A percentile compares a stretch with the other conserved stretches of the same genome.
These are phyloP conservation scores for Andrena haemorrhoa DNA, from an alignment of 2,888 invertebrate species.

Conservation along the genomic window DNA sequence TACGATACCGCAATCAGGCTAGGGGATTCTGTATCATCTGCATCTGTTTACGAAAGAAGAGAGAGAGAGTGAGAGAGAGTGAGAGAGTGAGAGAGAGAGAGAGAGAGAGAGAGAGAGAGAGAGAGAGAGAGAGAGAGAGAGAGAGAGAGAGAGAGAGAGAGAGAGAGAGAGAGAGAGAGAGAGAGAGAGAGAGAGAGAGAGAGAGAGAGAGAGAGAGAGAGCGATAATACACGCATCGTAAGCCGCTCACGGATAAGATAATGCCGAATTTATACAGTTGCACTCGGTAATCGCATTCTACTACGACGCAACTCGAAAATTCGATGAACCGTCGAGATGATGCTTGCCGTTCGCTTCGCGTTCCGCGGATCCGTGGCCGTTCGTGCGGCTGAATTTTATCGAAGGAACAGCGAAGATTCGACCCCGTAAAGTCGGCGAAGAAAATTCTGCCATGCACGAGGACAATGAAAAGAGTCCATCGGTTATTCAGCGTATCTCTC, in stretches of 20 bases:
- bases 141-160: neutral
- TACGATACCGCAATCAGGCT: constrained; percentile 33
- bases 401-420: neutral
- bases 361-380: neutral
- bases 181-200: neutral
- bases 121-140: neutral
- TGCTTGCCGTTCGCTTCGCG: constrained; percentile 12
- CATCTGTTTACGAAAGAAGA: constrained; percentile 47
- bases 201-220: neutral
- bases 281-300: constrained; percentile 36
- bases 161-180: neutral
- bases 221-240: constrained; percentile 55
- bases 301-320: constrained; percentile 29
- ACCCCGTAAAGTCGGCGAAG: neutral
- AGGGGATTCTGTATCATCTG: constrained; percentile 45
- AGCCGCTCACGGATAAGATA: constrained; percentile 64
- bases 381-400: neutral
- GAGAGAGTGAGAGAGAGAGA: no score
- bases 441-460: neutral
- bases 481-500: no score
- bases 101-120: no score
- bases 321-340: constrained; percentile 40
- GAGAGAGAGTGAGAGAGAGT: neutral
- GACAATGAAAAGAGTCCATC: no score
- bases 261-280: constrained; percentile 49